Evolutionary conservation across 2,888 invertebrate species (phyloP).

Genomic region (Temnothorax unifasciatus): DNA sequence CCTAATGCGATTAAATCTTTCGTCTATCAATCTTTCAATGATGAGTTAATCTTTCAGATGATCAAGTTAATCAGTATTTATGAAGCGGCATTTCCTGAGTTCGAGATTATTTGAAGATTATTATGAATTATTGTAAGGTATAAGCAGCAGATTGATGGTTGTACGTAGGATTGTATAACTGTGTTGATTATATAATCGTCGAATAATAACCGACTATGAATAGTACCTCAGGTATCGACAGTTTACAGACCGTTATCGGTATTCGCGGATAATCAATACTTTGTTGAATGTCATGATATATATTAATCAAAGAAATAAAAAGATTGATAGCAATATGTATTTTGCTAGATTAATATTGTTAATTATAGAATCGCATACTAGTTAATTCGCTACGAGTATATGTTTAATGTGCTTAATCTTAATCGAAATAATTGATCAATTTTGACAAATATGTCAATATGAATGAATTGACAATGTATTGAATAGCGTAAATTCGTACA

Average conservation of each 20-base stretch:
- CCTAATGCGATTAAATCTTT: conserved; percentile 4
- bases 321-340: neutral
- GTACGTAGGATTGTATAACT: neutral
- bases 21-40: neutral
- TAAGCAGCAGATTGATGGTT: neutral
- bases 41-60: neutral
- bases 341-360: neutral
- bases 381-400: neutral
- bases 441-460: conserved; percentile 3
- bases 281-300: neutral
- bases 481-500: neutral
- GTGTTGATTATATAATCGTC: conserved; percentile 7
- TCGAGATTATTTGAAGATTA: conserved; percentile 30
- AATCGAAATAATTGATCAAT: conserved; percentile 21
- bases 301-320: neutral
- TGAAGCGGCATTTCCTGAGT: neutral
- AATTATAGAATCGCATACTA: neutral
- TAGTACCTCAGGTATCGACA: neutral
- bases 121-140: conserved; percentile 28
- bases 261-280: neutral
- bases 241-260: neutral
- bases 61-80: conserved; percentile 13
- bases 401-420: conserved; percentile 24
- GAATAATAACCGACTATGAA: conserved; percentile 3
- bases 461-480: neutral